phyloP scores from a whole-genome alignment of 2,797 vertebrate genomes.

The Emys orbicularis region DNA sequence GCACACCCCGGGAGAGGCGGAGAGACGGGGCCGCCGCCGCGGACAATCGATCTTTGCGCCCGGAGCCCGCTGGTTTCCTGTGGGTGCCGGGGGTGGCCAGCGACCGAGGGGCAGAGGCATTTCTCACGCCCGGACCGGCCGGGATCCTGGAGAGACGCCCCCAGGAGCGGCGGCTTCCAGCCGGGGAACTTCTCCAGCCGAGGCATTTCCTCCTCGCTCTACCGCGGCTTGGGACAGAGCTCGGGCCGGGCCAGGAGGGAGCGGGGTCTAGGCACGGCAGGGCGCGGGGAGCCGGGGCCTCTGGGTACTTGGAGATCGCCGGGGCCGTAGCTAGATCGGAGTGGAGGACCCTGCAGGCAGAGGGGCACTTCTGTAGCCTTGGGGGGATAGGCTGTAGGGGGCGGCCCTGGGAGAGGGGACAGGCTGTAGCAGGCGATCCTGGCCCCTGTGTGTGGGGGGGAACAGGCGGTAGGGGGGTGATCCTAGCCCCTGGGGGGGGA shows the following conservation, averaged over 20 bases:
- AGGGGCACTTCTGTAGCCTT: background rate
- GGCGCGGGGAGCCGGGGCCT: no score
- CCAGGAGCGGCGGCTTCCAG: constrained; percentile 66
- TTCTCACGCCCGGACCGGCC: background rate
- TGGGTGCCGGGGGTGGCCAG: constrained; percentile 21
- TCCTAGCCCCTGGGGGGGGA: no score
- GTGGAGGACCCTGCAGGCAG: background rate
- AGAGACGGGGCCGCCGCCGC: background rate
- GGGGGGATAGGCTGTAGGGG: background rate
- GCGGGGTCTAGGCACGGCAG: background rate
- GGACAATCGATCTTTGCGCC: background rate
- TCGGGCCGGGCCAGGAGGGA: constrained; percentile 83
- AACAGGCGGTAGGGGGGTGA: no score
- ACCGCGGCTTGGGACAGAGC: constrained; percentile 66
- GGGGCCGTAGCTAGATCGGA: background rate
- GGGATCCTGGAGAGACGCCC: constrained; percentile 65
- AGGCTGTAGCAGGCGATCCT: background rate
- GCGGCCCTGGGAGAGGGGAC: background rate
- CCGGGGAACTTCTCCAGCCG: constrained; percentile 43
- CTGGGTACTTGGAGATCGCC: no score
- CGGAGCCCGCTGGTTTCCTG: constrained; percentile 22
- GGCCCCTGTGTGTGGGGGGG: no score
- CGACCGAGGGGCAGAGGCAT: background rate
- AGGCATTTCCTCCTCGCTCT: background rate
- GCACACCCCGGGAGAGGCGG: background rate